Conservation (phyloP, 2,797 vertebrate species). For the Eidolon dupreanum region DNA sequence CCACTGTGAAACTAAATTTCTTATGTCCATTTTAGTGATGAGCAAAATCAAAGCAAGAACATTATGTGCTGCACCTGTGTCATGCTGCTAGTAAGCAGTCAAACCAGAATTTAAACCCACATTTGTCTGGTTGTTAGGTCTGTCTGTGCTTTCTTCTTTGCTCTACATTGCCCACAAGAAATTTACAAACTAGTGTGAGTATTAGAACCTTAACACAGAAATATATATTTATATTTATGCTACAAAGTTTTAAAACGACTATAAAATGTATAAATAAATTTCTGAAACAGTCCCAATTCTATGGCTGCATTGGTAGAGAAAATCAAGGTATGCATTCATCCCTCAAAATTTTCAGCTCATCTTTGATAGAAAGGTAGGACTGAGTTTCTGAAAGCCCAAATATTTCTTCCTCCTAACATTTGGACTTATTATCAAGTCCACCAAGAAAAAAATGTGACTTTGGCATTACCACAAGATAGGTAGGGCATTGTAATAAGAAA, state of each 20-base stretch:
- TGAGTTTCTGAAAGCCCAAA: neutral
- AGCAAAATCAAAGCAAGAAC: neutral
- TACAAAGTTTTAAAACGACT: neutral
- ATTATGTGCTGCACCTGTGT: neutral
- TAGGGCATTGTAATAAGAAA: neutral
- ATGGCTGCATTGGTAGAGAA: neutral
- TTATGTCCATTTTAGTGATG: neutral
- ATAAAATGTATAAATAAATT: neutral
- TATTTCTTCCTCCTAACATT: slow-evolving; percentile 22
- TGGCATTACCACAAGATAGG: neutral
- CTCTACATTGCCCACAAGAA: neutral
- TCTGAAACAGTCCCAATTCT: neutral
- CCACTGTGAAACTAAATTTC: neutral
- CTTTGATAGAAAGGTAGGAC: neutral
- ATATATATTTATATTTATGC: neutral
- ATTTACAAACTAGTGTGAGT: neutral
- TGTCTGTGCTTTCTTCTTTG: neutral
- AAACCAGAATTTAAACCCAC: neutral
- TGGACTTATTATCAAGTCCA: neutral
- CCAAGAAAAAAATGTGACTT: neutral
- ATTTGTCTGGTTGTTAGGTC: slow-evolving; percentile 11
- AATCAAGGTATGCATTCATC: neutral
- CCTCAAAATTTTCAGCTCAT: neutral
- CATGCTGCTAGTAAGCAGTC: neutral
- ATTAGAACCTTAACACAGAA: neutral